These are phyloP conservation scores for Ammospiza caudacuta DNA, from an alignment of 2,113 vertebrate species.

Conservation along the genomic window DNA sequence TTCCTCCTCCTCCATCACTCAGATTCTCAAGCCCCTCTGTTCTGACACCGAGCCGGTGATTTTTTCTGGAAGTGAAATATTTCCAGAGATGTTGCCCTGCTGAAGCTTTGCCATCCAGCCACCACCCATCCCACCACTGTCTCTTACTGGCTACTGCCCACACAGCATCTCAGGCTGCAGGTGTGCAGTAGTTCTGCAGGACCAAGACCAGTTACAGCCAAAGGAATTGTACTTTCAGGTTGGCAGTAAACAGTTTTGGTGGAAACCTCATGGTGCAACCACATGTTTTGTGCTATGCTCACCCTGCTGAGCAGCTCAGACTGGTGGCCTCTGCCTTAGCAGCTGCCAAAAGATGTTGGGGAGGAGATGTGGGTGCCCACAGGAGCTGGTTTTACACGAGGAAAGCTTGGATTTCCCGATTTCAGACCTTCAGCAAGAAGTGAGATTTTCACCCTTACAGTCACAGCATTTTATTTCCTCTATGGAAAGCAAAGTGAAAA, in stretches of 20 bases:
- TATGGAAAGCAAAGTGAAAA: background rate
- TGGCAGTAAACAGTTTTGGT: background rate
- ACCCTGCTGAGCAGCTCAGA: background rate
- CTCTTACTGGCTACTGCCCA: background rate
- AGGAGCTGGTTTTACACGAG: background rate
- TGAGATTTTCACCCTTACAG: background rate
- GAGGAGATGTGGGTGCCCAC: background rate
- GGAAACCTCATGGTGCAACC: background rate
- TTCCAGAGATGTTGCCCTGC: rapidly evolving
- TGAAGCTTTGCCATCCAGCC: background rate
- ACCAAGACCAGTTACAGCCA: background rate
- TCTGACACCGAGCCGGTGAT: background rate
- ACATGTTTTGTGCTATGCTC: rapidly evolving
- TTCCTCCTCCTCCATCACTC: background rate
- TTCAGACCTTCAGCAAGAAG: background rate
- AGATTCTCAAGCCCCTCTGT: background rate
- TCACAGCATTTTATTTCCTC: background rate
- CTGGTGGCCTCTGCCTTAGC: background rate
- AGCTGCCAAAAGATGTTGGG: background rate
- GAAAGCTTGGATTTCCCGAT: background rate
- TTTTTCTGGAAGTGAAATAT: background rate
- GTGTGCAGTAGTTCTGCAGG: background rate
- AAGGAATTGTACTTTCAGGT: background rate
- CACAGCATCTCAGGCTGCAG: background rate
- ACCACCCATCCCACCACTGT: background rate